Evolutionary conservation across 1,140 invertebrate species (phyloP), one percentile per base, ranked within the genome.

Genomic region (Saccostrea glomerata): DNA sequence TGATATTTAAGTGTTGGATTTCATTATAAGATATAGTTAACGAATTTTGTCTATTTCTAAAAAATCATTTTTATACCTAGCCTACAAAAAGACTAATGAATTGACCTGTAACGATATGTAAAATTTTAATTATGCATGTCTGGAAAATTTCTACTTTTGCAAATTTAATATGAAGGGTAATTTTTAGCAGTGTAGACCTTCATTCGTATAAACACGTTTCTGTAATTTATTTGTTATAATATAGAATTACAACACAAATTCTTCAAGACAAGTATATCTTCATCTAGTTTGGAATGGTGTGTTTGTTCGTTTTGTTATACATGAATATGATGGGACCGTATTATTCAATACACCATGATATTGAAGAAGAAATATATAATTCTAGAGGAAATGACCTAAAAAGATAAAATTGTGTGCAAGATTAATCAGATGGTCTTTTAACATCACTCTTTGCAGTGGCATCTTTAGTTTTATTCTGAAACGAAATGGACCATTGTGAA

Each of bases 351-450:
- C 70, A 73, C 6, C 12, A 73, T 73, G 15, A 73, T 73, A 73
- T 30, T 36, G 30, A 36, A 73, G 25, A 73, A 30, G 70, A 73
- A 73, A 30, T 73, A 73, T 73, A 30, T 23, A 60, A 17, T 25
- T 30, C 70, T 73, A 7, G 36, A 30, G 70, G 23, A 73, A 73
- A 73, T 36, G 70, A 73, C 70, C 70, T 73, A 73, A 73, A 73
- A 25, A 73, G 70, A 73, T 73, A 73, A 73, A 30, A 73, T 73
- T 73, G 30, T 73, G 25, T 30, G n/a, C 30, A 36, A 73, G 11
- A 13, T 30, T 30, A 73, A 73, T 73, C 70, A 73, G 70, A 36
- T 73, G 70, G 23, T 73, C 70, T 73, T 73, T 73, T 73, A 73
- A 73, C 20, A 73, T 30, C n/a, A 73, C 25, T 73, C 70, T 73